phyloP scores from a whole-genome alignment of 2,888 invertebrate species.

The Ypsolopha sequella region DNA sequence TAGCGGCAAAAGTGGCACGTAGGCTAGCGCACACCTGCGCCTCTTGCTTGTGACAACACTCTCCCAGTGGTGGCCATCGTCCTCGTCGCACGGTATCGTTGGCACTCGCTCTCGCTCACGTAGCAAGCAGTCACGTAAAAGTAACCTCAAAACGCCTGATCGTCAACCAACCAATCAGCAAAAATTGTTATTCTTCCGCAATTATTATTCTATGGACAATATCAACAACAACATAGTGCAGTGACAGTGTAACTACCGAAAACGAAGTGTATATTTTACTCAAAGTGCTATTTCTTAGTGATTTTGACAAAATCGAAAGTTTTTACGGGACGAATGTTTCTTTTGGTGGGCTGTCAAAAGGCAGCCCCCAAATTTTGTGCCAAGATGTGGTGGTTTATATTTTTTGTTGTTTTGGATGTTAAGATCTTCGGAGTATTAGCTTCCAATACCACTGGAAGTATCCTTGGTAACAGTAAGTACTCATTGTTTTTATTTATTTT shows the following conservation, averaged over 20 bases:
- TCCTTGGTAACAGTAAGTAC: slow-evolving; percentile 44
- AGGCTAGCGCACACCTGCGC: slow-evolving; percentile 39
- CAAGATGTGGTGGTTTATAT: slow-evolving; percentile 66
- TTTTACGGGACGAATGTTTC: slow-evolving; percentile 54
- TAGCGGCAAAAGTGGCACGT: slow-evolving; percentile 23
- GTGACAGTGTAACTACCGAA: not conserved
- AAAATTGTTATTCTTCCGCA: slow-evolving; percentile 31
- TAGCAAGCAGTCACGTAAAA: slow-evolving; percentile 49
- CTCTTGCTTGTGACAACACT: slow-evolving; percentile 11
- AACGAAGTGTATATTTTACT: slow-evolving; percentile 12
- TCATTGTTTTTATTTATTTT: slow-evolving; percentile 7
- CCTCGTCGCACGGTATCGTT: not conserved
- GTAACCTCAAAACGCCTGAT: slow-evolving; percentile 61
- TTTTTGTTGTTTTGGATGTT: slow-evolving; percentile 55
- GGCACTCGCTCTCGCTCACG: slow-evolving; percentile 45
- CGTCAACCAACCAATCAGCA: slow-evolving; percentile 45
- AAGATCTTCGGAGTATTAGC: slow-evolving; percentile 52
- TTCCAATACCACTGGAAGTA: slow-evolving; percentile 37
- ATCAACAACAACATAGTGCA: slow-evolving; percentile 32
- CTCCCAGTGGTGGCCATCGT: slow-evolving; percentile 52
- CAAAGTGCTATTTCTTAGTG: slow-evolving; percentile 44
- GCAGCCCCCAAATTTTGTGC: slow-evolving; percentile 65
- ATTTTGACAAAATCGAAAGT: slow-evolving; percentile 56
- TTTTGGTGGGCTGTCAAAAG: slow-evolving; percentile 67
- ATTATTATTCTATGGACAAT: not conserved